Conservation (phyloP, 2,888 invertebrate genomes). For the Dryocosmus kuriphilus region DNA sequence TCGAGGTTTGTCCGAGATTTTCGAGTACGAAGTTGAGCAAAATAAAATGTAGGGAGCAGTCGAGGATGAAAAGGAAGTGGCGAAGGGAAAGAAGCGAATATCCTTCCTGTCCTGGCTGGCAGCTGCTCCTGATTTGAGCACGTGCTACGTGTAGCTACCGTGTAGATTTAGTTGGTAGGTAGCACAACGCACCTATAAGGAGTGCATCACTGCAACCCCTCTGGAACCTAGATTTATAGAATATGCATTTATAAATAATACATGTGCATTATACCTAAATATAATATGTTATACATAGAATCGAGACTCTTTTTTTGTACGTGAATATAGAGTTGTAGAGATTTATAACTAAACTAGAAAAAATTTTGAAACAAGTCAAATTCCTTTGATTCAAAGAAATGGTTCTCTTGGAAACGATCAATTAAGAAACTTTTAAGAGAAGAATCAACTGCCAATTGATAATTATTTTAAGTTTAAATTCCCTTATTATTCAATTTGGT, state of each 20-base stretch:
- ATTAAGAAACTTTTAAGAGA: neutral
- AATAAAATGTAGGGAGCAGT: conserved; percentile 51
- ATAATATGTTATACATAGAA: neutral
- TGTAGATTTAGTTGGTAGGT: conserved; percentile 17
- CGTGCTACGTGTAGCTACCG: conserved; percentile 69
- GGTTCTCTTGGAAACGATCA: neutral
- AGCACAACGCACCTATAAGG: conserved; percentile 35
- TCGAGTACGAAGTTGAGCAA: conserved; percentile 23
- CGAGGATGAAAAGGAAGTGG: conserved; percentile 64
- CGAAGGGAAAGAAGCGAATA: conserved; percentile 66
- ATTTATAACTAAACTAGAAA: neutral
- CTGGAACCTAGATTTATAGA: conserved; percentile 1
- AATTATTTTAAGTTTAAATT: too few relatives aligned
- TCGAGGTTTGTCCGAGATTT: conserved; percentile 34
- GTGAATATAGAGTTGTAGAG: neutral
- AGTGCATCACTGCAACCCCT: conserved; percentile 36
- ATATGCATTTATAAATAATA: conserved; percentile 18
- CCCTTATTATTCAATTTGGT: too few relatives aligned
- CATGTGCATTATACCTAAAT: neutral
- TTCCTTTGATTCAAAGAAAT: neutral
- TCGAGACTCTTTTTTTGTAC: neutral
- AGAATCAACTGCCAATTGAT: too few relatives aligned
- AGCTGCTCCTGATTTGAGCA: conserved; percentile 76
- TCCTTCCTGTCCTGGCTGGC: conserved; percentile 70
- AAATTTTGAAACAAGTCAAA: too few relatives aligned